Percentiles rank a stretch among this genome's conserved stretches.
phyloP scores from a whole-genome alignment of 2,888 invertebrate genomes.

The Chymomyza amoena region DNA sequence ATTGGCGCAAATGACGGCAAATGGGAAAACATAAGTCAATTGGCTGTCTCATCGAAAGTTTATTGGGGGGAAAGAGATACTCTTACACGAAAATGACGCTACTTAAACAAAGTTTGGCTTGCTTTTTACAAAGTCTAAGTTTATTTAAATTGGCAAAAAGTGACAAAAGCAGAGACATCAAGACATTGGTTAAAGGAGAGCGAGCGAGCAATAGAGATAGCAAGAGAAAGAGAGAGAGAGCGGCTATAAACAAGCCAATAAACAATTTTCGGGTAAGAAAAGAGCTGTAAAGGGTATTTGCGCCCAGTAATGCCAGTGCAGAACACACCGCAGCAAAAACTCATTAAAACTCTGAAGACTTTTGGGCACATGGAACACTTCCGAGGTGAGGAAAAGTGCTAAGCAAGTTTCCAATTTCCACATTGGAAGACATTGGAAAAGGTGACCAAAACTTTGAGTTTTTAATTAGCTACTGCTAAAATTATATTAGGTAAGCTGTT shows the following conservation, averaged over 20 bases:
- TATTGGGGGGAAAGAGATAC: neutral
- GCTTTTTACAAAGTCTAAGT: constrained; percentile 17
- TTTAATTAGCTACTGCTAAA: neutral
- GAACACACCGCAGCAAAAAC: neutral
- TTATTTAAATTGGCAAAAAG: constrained; percentile 46
- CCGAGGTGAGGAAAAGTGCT: neutral
- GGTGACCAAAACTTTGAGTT: neutral
- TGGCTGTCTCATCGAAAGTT: constrained; percentile 13
- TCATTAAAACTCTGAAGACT: neutral
- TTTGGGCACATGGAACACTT: neutral
- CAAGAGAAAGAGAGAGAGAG: neutral
- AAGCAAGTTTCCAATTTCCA: neutral
- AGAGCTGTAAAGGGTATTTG: neutral
- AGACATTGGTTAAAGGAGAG: constrained; percentile 4
- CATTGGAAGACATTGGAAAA: neutral
- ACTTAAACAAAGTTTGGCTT: constrained; percentile 43
- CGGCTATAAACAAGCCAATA: neutral
- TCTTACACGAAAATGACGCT: constrained; percentile 37
- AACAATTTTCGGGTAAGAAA: neutral
- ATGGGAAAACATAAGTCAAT: constrained; percentile 18
- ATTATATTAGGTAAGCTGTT: neutral
- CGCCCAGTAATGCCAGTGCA: neutral
- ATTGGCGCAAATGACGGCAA: constrained; percentile 3
- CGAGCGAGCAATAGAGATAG: constrained; percentile 2
- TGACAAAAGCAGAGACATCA: constrained; percentile 25